Base-by-base conservation (phyloP, 1,140 invertebrate species). In the Cydia pomonella region DNA sequence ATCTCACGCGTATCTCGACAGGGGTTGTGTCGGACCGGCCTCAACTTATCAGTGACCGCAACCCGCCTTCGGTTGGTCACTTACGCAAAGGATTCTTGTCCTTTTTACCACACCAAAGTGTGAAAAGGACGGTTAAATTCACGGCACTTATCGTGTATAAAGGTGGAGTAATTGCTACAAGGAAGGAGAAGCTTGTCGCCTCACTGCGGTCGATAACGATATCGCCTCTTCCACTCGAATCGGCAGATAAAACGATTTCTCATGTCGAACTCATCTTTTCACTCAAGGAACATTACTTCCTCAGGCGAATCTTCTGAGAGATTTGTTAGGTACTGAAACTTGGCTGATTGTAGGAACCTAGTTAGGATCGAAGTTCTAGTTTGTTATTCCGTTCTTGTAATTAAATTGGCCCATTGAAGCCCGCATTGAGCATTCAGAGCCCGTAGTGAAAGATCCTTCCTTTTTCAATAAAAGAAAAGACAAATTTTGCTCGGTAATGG, bases 201-300 rank as follows among this genome's bases (percentile, higher is more conserved):
- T 66, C 25, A 29, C 33, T 38, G 27, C 29, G 64, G 64, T 33
- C 29, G 64, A 69, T 69, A 69, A 33, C 64, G 64, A 69, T 69
- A 33, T 69, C 33, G 25, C 25, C 25, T 27, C 23, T 63, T 33
- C 53, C 21, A 59, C 53, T 59, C 53, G 53, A 69, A 29, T 69
- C n/a, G 27, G n/a, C 64, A 27, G 63, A 66, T 66, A 69, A 69
- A 33, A 33, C 25, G 27, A 69, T 69, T 69, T 69, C 64, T 33
- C 64, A 41, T 69, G 64, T 69, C 64, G 64, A 64, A 64, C n/a
- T 69, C 33, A n/a, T 69, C 7, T 69, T 18, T 33, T 69, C 63
- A 66, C 25, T 53, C 50, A 21, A 53, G 50, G 21, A 59, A 23
- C 53, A 23, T 59, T 47, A 0, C 44, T 3, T 59, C 50, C 50